A percentile compares a stretch with the other conserved stretches of the same genome.
Conservation (phyloP, 2,888 invertebrate species). For the Acleris emargana region DNA sequence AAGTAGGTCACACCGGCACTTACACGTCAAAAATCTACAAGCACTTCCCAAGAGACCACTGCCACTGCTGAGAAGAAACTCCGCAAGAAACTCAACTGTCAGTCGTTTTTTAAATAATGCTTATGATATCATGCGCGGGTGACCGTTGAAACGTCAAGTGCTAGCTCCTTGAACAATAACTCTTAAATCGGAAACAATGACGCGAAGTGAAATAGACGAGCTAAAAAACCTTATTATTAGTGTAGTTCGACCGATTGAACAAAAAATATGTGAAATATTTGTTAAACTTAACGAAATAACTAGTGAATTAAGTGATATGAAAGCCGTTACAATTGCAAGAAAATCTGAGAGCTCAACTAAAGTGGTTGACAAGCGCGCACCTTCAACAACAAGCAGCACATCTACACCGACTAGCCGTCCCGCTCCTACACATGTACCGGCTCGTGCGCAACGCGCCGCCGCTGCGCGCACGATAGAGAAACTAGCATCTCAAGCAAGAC, state of each 20-base stretch:
- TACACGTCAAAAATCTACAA: too few relatives aligned
- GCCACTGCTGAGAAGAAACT: too few relatives aligned
- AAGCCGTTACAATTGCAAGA: background rate
- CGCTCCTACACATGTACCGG: background rate
- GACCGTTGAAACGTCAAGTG: too few relatives aligned
- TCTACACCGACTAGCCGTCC: slow-evolving; percentile 4
- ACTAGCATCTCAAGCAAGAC: background rate
- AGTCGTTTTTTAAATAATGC: too few relatives aligned
- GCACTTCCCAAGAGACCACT: too few relatives aligned
- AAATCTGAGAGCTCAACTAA: background rate
- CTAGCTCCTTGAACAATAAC: too few relatives aligned
- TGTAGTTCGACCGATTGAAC: background rate
- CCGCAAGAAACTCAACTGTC: too few relatives aligned
- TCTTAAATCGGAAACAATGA: background rate
- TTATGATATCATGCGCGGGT: too few relatives aligned
- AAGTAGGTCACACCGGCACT: too few relatives aligned
- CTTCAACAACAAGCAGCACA: too few relatives aligned
- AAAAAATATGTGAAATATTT: background rate
- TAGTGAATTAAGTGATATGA: background rate
- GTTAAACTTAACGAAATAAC: background rate
- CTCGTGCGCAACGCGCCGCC: background rate
- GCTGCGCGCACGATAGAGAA: slow-evolving; percentile 2
- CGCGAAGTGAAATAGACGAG: background rate
- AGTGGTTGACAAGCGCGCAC: background rate
- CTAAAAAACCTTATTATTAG: background rate